Evolutionary conservation across 2,113 vertebrate genomes (phyloP).

Genomic region (Amphiprion percula): DNA sequence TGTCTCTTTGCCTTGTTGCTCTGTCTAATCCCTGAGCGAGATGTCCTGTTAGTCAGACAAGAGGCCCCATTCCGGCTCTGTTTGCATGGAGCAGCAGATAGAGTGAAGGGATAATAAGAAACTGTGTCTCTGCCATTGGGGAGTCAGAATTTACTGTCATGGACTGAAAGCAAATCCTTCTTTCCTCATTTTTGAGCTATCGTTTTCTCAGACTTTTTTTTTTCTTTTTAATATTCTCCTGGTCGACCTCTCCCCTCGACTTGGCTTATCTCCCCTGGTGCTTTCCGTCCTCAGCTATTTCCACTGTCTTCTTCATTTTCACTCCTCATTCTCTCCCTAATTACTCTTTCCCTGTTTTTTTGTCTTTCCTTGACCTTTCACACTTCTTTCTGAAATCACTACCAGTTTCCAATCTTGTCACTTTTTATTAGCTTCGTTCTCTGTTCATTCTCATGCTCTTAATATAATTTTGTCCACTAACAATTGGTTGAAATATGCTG

Average conservation of each 20-base stretch:
- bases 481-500: not conserved
- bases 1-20: slow-evolving; percentile 48
- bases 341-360: not conserved
- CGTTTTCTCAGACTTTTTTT: not conserved
- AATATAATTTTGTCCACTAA: not conserved
- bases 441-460: not conserved
- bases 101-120: slow-evolving; percentile 28
- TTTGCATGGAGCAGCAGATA: slow-evolving; percentile 63
- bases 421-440: slow-evolving; percentile 19
- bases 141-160: slow-evolving; percentile 28
- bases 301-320: slow-evolving; percentile 14
- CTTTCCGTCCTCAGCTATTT: not conserved
- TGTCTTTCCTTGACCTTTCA: slow-evolving; percentile 1
- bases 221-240: slow-evolving; percentile 12
- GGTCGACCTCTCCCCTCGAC: not conserved
- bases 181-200: slow-evolving; percentile 12
- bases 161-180: not conserved
- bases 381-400: not conserved
- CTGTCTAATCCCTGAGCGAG: slow-evolving; percentile 66
- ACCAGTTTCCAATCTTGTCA: not conserved
- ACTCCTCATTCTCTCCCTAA: slow-evolving; percentile 16
- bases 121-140: not conserved
- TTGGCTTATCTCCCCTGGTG: not conserved
- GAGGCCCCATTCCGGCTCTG: slow-evolving; percentile 52
- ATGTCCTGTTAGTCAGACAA: slow-evolving; percentile 63